Evolutionary conservation across 2,797 vertebrate genomes (phyloP).

Genomic region (Buphagus erythrorhynchus): DNA sequence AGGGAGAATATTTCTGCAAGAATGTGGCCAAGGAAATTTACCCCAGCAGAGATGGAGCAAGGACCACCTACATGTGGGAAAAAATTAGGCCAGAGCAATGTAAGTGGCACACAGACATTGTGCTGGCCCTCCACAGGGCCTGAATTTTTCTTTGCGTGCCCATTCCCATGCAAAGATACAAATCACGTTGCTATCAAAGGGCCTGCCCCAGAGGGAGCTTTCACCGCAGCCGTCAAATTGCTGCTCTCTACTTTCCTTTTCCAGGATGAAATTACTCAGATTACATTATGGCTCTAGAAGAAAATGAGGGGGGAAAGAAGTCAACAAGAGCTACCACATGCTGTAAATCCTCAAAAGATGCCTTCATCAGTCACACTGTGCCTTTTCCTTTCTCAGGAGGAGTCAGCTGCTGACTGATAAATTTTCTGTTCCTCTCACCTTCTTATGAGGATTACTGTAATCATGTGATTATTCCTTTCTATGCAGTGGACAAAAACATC

Average conservation of each 20-base stretch:
- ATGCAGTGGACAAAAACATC: slow-evolving; percentile 22
- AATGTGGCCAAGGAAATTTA: neutral
- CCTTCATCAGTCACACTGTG: neutral
- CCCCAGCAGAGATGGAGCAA: neutral
- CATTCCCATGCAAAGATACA: neutral
- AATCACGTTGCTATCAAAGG: neutral
- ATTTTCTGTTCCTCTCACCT: neutral
- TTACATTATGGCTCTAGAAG: neutral
- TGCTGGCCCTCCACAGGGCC: neutral
- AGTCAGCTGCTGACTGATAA: neutral
- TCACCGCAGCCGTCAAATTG: neutral
- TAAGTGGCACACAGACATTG: neutral
- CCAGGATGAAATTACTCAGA: slow-evolving; percentile 17
- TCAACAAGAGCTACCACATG: neutral
- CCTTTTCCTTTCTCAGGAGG: neutral
- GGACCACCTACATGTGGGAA: neutral
- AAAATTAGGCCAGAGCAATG: neutral
- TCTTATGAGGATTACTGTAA: slow-evolving; percentile 38
- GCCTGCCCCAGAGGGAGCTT: neutral
- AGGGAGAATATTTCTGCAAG: neutral
- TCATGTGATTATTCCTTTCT: slow-evolving; percentile 17
- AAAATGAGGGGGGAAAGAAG: neutral
- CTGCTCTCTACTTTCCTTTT: neutral
- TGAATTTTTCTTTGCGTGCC: neutral
- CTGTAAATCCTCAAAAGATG: neutral